A percentile compares a stretch with the other conserved stretches of the same genome.
Conservation (phyloP, 2,888 invertebrate genomes). For the Phytoseiulus persimilis region DNA sequence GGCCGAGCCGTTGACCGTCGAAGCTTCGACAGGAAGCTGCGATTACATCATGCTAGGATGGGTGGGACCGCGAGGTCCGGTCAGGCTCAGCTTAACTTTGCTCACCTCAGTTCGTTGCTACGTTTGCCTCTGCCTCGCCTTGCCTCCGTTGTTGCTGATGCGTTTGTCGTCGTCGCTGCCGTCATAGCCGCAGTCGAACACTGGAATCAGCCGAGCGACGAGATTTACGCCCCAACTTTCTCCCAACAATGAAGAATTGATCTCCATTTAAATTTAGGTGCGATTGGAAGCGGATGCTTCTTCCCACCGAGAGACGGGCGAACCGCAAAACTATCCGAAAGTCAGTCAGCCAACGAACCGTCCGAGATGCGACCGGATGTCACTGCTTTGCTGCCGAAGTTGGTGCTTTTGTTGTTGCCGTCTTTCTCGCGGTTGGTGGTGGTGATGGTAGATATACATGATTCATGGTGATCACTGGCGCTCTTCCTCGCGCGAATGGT, state of each 20-base stretch:
- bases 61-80: neutral
- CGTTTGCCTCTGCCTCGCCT: neutral
- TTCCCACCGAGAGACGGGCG: neutral
- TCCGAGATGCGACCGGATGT: neutral
- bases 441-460: too few species aligned
- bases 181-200: neutral
- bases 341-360: neutral
- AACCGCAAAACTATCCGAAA: neutral
- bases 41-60: neutral
- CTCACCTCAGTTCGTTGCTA: neutral
- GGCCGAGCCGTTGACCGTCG: neutral
- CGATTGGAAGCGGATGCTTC: neutral
- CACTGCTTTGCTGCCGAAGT: neutral
- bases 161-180: neutral
- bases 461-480: too few species aligned
- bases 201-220: neutral
- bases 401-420: neutral
- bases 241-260: neutral
- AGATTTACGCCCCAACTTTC: neutral
- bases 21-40: neutral
- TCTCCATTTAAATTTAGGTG: slow-evolving; percentile 5
- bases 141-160: neutral
- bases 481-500: too few species aligned
- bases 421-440: neutral
- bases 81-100: neutral